A percentile compares a stretch with the other conserved stretches of the same genome.
Evolutionary conservation across 2,797 vertebrate species (phyloP).

Genomic region (Gobionotothen gibberifrons): DNA sequence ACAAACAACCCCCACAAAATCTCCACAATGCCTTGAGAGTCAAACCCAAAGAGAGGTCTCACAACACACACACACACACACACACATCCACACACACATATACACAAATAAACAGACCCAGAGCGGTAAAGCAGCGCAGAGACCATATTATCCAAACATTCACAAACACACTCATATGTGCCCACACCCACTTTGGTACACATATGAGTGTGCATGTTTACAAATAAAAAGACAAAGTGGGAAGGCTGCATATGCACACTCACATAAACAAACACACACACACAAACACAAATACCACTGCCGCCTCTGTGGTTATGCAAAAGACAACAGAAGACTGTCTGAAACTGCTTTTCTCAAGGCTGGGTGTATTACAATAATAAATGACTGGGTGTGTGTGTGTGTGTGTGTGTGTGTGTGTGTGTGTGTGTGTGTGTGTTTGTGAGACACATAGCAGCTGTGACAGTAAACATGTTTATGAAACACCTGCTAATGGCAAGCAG

Average conservation of each 20-base stretch:
- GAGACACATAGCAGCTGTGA: too few relatives aligned
- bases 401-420: neutral
- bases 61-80: slow-evolving; percentile 27
- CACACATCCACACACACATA: slow-evolving; percentile 3
- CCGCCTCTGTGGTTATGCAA: slow-evolving; percentile 58
- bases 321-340: slow-evolving; percentile 53
- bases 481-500: too few relatives aligned
- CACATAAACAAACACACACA: slow-evolving; percentile 39
- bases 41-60: slow-evolving; percentile 43
- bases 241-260: slow-evolving; percentile 44
- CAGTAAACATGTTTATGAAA: too few relatives aligned
- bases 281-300: slow-evolving; percentile 26
- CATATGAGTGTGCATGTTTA: slow-evolving; percentile 62
- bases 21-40: slow-evolving; percentile 64
- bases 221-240: slow-evolving; percentile 75
- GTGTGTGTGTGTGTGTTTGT: neutral
- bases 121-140: slow-evolving; percentile 53
- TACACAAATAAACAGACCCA: slow-evolving; percentile 70
- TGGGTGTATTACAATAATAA: slow-evolving; percentile 36
- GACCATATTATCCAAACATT: slow-evolving; percentile 72
- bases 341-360: slow-evolving; percentile 14
- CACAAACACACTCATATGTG: slow-evolving; percentile 62
- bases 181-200: slow-evolving; percentile 60
- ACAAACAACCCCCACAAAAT: slow-evolving; percentile 77
- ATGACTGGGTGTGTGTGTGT: slow-evolving; percentile 25